These are phyloP conservation scores for Sinosuthora webbiana DNA, from an alignment of 2,113 vertebrate genomes.

Conservation along the genomic window DNA sequence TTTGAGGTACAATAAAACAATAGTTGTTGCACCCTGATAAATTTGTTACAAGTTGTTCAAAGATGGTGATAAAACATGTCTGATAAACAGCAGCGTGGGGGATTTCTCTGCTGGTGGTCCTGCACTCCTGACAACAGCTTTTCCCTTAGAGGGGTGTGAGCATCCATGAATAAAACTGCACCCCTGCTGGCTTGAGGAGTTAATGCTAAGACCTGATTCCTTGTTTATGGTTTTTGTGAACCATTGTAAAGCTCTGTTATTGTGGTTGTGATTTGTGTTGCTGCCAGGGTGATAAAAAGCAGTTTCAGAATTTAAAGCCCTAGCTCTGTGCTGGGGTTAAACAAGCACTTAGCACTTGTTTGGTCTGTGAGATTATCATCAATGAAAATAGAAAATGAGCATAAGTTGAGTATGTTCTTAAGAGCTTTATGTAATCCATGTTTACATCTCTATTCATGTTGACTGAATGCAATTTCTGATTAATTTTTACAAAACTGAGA, in stretches of 20 bases:
- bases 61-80: neutral
- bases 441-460: neutral
- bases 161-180: neutral
- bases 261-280: neutral
- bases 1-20: neutral
- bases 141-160: neutral
- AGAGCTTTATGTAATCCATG: neutral
- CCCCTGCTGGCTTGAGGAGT: neutral
- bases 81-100: neutral
- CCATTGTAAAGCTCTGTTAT: neutral
- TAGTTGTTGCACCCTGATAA: neutral
- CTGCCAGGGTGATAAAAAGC: neutral
- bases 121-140: neutral
- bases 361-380: neutral
- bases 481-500: neutral
- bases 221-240: neutral
- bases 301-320: neutral
- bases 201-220: neutral
- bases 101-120: neutral
- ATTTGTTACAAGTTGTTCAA: neutral
- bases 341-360: neutral
- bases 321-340: neutral
- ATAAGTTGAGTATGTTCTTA: neutral
- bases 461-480: neutral
- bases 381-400: neutral